phyloP scores from a whole-genome alignment of 2,797 vertebrate genomes.

The Alectoris magna region DNA sequence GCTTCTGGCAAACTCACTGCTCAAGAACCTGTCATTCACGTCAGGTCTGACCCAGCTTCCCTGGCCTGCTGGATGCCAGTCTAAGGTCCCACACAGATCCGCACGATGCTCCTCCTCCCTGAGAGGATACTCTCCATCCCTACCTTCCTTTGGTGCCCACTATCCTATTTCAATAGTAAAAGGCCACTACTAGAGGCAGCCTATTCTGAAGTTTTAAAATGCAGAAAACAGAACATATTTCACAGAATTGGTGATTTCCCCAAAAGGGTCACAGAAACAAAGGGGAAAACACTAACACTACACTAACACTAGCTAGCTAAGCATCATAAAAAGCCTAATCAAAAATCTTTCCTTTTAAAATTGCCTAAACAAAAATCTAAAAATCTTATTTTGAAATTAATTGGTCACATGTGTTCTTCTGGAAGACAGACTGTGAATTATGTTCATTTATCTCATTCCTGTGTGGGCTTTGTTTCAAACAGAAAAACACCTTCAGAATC shows the following conservation, averaged over 20 bases:
- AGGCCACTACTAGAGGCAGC: background rate
- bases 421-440: background rate
- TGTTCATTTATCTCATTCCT: background rate
- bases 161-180: background rate
- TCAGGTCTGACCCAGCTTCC: background rate
- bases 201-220: background rate
- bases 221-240: background rate
- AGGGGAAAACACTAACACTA: background rate
- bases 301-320: background rate
- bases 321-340: background rate
- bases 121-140: background rate
- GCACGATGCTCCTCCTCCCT: background rate
- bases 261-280: background rate
- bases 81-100: background rate
- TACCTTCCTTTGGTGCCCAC: background rate
- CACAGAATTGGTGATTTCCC: background rate
- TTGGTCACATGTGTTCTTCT: background rate
- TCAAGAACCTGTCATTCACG: background rate
- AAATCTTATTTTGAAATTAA: background rate
- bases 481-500: background rate
- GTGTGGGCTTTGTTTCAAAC: background rate
- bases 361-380: background rate
- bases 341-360: background rate
- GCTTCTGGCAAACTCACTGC: background rate
- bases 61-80: accelerated